Conservation (phyloP, 2,113 vertebrate species). For the Hirundichthys speculiger region DNA sequence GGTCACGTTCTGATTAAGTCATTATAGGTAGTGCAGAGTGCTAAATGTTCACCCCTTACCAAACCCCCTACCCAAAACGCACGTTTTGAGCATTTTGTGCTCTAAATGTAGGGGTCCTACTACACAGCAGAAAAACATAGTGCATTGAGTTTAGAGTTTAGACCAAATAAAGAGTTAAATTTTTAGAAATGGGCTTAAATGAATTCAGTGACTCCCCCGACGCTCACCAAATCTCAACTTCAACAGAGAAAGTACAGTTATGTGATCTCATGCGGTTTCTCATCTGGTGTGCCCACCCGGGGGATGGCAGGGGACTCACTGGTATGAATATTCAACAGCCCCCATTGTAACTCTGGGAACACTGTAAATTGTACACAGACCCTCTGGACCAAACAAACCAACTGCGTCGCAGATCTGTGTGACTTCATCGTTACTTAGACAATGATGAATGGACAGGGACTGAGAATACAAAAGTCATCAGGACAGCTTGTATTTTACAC, state of each 20-base stretch:
- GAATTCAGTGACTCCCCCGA: conserved; percentile 39
- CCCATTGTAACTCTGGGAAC: conserved; percentile 47
- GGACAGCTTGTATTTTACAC: conserved; percentile 4
- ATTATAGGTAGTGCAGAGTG: conserved; percentile 26
- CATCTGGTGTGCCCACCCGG: conserved; percentile 44
- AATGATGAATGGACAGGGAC: conserved; percentile 37
- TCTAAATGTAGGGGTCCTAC: no score
- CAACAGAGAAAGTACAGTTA: conserved; percentile 30
- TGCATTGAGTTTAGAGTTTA: background rate
- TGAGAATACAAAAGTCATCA: conserved; percentile 33
- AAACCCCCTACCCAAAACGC: no score
- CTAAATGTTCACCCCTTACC: conserved; percentile 25
- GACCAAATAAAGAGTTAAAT: background rate
- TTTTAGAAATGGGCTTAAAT: background rate
- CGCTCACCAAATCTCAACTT: conserved; percentile 36
- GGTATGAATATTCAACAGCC: conserved; percentile 67
- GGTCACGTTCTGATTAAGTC: conserved; percentile 44
- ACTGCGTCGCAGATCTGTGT: conserved; percentile 45
- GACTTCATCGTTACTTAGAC: conserved; percentile 47
- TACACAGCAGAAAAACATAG: no score
- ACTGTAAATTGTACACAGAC: conserved; percentile 63
- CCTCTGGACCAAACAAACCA: conserved; percentile 40
- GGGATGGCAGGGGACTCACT: conserved; percentile 45
- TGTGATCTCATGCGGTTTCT: conserved; percentile 58
- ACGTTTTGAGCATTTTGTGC: no score